A percentile compares a stretch with the other conserved stretches of the same genome.
Evolutionary conservation across 2,888 invertebrate species (phyloP).

Genomic region (Capitulum mitella): DNA sequence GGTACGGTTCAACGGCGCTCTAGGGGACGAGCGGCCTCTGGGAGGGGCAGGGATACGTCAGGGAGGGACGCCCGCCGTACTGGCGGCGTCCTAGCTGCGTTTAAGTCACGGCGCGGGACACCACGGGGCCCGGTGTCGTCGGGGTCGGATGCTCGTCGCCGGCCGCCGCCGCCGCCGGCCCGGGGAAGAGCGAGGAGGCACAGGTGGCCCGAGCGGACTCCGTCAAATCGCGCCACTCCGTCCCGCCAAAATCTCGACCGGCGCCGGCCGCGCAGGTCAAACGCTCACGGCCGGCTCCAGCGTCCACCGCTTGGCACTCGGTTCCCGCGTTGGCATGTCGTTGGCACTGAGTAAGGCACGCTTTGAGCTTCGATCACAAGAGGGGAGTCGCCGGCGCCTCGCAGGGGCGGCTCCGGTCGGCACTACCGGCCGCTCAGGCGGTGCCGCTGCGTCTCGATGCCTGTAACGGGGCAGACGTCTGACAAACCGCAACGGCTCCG

Average conservation of each 20-base stretch:
- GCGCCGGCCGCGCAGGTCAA: background rate
- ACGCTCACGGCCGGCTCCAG: background rate
- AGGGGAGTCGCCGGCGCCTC: conserved; percentile 29
- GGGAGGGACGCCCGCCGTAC: no score
- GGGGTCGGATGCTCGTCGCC: no score
- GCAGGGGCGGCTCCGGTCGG: conserved; percentile 43
- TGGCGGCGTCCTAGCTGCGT: background rate
- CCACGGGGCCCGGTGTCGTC: no score
- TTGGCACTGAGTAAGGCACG: background rate
- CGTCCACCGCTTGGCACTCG: background rate
- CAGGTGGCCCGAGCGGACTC: no score
- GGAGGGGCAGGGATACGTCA: no score
- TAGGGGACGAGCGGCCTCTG: no score
- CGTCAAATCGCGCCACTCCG: no score
- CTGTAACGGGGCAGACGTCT: conserved; percentile 42
- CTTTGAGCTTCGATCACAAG: background rate
- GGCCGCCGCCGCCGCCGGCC: no score
- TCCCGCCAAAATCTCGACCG: background rate
- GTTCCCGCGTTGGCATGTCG: background rate
- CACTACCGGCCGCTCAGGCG: conserved; percentile 45
- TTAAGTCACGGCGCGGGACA: no score
- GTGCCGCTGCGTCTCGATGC: conserved; percentile 44
- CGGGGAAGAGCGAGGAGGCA: no score
- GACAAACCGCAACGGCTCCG: no score
- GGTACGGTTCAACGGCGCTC: no score